phyloP scores from a whole-genome alignment of 2,797 vertebrate species.

The Oreochromis mossambicus region DNA sequence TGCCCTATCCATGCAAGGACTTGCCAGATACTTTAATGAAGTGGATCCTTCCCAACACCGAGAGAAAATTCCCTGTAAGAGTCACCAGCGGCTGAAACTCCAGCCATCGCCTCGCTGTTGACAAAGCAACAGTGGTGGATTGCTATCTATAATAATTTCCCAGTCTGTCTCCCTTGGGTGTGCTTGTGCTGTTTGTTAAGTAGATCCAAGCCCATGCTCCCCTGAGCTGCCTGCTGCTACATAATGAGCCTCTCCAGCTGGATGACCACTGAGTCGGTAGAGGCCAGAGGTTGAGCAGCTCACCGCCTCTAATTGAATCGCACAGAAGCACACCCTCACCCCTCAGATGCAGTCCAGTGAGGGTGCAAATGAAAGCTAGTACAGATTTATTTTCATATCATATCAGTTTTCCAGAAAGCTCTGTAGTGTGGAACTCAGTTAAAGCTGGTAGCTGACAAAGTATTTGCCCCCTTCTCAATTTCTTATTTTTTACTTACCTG shows the following conservation, averaged over 20 bases:
- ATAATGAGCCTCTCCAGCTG: slow-evolving; percentile 57
- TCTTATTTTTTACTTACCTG: background rate
- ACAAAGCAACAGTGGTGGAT: background rate
- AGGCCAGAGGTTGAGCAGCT: slow-evolving; percentile 46
- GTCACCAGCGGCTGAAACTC: background rate
- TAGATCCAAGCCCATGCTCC: slow-evolving; percentile 22
- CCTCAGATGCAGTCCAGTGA: background rate
- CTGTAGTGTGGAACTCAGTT: background rate
- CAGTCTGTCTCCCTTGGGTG: slow-evolving; percentile 13
- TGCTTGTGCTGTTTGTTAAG: slow-evolving; percentile 47
- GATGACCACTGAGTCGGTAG: background rate
- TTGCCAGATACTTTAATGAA: background rate
- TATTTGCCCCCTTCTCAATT: background rate
- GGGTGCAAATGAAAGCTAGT: background rate
- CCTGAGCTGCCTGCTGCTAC: slow-evolving; percentile 31
- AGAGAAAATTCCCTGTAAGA: slow-evolving; percentile 16
- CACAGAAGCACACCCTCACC: slow-evolving; percentile 2
- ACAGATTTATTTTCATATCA: background rate
- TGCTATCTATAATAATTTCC: slow-evolving; percentile 36
- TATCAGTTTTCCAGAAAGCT: background rate
- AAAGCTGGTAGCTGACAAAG: background rate
- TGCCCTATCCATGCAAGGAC: background rate
- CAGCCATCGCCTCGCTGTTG: background rate
- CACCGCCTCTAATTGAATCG: slow-evolving; percentile 40
- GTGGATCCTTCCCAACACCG: background rate